Conservation (phyloP, 2,888 invertebrate genomes). For the Aproaerema taeniolella region DNA sequence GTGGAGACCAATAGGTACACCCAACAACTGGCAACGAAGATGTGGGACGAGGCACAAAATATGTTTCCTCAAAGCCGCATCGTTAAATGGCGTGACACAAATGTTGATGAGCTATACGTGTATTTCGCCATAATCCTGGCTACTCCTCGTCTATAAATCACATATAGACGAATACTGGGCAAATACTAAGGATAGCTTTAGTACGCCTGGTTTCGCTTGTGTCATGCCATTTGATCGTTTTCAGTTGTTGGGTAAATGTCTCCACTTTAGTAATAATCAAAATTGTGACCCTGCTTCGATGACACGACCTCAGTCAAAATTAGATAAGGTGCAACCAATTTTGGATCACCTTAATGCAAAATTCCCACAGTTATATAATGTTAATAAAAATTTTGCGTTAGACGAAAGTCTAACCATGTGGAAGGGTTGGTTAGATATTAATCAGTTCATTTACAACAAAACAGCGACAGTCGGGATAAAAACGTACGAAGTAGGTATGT, state of each 20-base stretch:
- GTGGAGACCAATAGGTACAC: too few relatives aligned
- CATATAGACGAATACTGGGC: constrained; percentile 13
- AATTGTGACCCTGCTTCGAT: neutral
- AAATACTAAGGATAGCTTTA: constrained; percentile 6
- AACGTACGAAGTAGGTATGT: constrained; percentile 1
- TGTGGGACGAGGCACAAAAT: too few relatives aligned
- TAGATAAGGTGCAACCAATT: neutral
- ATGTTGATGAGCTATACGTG: too few relatives aligned
- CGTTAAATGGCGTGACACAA: too few relatives aligned
- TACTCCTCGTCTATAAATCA: constrained; percentile 15
- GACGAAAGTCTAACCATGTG: neutral
- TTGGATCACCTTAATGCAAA: constrained; percentile 1
- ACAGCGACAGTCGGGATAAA: neutral
- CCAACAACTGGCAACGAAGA: too few relatives aligned
- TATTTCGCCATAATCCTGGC: too few relatives aligned
- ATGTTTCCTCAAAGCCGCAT: too few relatives aligned
- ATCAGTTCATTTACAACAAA: neutral
- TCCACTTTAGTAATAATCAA: constrained; percentile 1
- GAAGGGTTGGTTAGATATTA: neutral
- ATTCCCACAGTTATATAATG: neutral
- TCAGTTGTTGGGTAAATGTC: neutral
- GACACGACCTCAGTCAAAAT: neutral
- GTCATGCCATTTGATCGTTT: neutral
- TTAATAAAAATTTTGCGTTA: neutral
- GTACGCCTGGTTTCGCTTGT: constrained; percentile 8